Evolutionary conservation across 2,888 invertebrate species (phyloP).

Genomic region (Meiosimyza platycephala): DNA sequence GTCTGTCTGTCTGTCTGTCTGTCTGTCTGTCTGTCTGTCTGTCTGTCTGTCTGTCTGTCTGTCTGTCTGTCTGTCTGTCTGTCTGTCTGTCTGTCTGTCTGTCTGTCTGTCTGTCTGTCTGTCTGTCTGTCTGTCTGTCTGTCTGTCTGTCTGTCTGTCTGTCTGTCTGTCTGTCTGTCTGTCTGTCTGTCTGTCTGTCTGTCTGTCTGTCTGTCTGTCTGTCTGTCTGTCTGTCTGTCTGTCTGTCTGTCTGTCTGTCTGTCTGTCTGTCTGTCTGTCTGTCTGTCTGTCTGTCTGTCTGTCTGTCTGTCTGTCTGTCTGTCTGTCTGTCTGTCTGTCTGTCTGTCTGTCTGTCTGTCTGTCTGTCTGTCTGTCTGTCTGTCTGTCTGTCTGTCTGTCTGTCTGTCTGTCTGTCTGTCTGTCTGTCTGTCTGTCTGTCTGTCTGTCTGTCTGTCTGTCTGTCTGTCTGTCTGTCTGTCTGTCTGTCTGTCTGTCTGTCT

Average conservation of each 20-base stretch:
- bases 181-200: conserved; percentile 20
- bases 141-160: conserved; percentile 20
- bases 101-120: conserved; percentile 20
- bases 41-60: conserved; percentile 20
- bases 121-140: conserved; percentile 20
- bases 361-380: conserved; percentile 20
- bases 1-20: conserved; percentile 20
- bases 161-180: conserved; percentile 20
- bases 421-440: conserved; percentile 20
- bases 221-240: conserved; percentile 20
- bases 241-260: conserved; percentile 20
- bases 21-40: conserved; percentile 20
- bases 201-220: conserved; percentile 20
- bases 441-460: conserved; percentile 20
- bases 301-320: conserved; percentile 20
- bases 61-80: conserved; percentile 20
- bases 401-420: conserved; percentile 20
- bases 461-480: conserved; percentile 20
- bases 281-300: conserved; percentile 20
- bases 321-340: conserved; percentile 20
- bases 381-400: conserved; percentile 20
- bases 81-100: conserved; percentile 20
- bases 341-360: conserved; percentile 20
- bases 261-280: conserved; percentile 20
- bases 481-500: conserved; percentile 20